phyloP scores from a whole-genome alignment of 2,113 vertebrate genomes.

The Phylloscopus trochiloides region DNA sequence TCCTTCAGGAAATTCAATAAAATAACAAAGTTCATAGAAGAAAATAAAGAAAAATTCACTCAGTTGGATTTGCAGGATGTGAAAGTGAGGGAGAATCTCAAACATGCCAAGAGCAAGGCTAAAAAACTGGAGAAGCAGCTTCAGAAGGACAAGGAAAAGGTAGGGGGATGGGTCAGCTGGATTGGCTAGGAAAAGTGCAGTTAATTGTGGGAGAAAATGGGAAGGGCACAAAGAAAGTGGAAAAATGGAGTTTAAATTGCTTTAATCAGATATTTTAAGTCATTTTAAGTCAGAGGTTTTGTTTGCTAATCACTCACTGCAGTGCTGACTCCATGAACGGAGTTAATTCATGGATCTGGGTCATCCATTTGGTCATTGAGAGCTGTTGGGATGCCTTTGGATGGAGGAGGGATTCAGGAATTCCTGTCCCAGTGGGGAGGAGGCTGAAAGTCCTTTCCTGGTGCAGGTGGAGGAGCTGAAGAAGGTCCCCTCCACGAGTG shows the following conservation, averaged over 20 bases:
- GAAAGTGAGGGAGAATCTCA: conserved; percentile 91
- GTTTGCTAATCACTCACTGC: not conserved
- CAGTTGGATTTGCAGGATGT: conserved; percentile 94
- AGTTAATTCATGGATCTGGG: not conserved
- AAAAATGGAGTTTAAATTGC: not conserved
- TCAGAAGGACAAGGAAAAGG: conserved; percentile 94
- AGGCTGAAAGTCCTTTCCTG: not conserved
- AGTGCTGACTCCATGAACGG: not conserved
- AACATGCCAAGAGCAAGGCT: conserved; percentile 86
- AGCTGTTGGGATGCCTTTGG: not conserved
- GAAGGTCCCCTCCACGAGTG: conserved; percentile 74
- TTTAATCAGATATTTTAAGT: not conserved
- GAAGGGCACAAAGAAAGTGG: not conserved
- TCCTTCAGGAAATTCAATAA: conserved; percentile 83
- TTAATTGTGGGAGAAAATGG: not conserved
- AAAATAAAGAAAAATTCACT: conserved; percentile 90
- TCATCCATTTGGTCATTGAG: not conserved
- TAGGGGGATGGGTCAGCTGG: conserved; percentile 15
- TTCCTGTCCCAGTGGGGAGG: accelerated
- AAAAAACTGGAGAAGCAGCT: conserved; percentile 93
- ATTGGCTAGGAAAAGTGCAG: not conserved
- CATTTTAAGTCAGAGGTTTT: not conserved
- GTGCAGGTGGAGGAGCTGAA: conserved; percentile 85
- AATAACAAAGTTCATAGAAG: conserved; percentile 84
- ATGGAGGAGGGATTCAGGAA: not conserved